These are phyloP conservation scores for Sycobia sp. DNA, from an alignment of 1,140 invertebrate species.

Conservation along the genomic window DNA sequence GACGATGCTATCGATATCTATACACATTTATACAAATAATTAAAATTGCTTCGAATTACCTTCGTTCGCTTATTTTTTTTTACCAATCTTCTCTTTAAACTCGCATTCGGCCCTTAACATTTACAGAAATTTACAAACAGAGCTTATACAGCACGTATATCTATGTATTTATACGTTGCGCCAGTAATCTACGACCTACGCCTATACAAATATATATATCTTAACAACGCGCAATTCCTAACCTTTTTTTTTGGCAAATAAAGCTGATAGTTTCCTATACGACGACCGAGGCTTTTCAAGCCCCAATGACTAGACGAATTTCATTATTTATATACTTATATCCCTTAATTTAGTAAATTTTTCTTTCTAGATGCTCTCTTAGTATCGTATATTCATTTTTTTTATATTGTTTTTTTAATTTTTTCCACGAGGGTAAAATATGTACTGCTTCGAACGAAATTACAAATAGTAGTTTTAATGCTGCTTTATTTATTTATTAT, in stretches of 20 bases:
- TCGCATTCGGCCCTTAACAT: slow-evolving; percentile 6
- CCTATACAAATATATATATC: slow-evolving; percentile 2
- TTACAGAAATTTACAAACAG: slow-evolving; percentile 41
- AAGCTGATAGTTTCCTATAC: slow-evolving; percentile 26
- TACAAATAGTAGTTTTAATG: too few relatives aligned
- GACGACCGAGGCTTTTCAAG: slow-evolving; percentile 17
- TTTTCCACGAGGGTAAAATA: not conserved
- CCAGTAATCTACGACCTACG: not conserved
- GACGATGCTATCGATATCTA: slow-evolving; percentile 33
- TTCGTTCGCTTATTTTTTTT: too few relatives aligned
- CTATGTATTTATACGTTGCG: too few relatives aligned
- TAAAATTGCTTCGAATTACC: slow-evolving; percentile 28
- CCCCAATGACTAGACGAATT: slow-evolving; percentile 20
- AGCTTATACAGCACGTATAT: too few relatives aligned
- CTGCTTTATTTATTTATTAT: too few relatives aligned
- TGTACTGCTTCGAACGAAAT: too few relatives aligned
- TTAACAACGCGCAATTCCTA: not conserved
- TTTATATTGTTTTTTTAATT: not conserved
- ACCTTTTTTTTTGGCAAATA: slow-evolving; percentile 33
- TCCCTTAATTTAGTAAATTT: too few relatives aligned
- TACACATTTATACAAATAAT: slow-evolving; percentile 41
- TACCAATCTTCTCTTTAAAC: too few relatives aligned
- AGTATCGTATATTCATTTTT: too few relatives aligned
- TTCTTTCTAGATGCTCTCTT: too few relatives aligned
- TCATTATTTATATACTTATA: too few relatives aligned